Evolutionary conservation across 2,888 invertebrate species (phyloP).

Genomic region (Ptycholaimellus sp.): DNA sequence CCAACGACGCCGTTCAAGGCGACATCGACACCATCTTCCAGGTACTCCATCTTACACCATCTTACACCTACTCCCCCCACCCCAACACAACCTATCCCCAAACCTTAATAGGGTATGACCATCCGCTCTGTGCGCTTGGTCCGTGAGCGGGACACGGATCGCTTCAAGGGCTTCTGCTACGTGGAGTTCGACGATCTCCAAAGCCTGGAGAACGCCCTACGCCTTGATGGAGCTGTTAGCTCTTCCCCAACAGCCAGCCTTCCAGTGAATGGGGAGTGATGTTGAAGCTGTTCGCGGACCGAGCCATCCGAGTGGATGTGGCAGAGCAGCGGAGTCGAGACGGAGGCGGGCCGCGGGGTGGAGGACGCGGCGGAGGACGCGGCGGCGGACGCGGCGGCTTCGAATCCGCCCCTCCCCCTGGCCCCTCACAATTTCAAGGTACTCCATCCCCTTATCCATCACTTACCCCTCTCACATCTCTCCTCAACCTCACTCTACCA

Average conservation of each 20-base stretch:
- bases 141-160: constrained; percentile 13
- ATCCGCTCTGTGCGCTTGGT: constrained; percentile 9
- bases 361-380: too few species aligned
- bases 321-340: neutral
- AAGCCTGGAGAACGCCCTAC: constrained; percentile 9
- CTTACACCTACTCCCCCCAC: neutral
- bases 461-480: too few species aligned
- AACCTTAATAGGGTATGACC: too few species aligned
- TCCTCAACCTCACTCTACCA: too few species aligned
- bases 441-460: too few species aligned
- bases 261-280: neutral
- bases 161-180: constrained; percentile 16
- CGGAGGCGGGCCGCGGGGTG: neutral
- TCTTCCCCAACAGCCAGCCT: neutral
- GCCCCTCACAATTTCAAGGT: too few species aligned
- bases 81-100: neutral
- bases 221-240: constrained; percentile 10
- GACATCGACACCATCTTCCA: constrained; percentile 13
- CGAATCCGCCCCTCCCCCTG: too few species aligned
- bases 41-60: constrained; percentile 4
- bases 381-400: constrained; percentile 1
- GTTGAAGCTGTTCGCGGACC: constrained; percentile 1
- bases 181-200: constrained; percentile 12
- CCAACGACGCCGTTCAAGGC: constrained; percentile 11
- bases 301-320: constrained; percentile 1